A percentile compares a stretch with the other conserved stretches of the same genome.
Evolutionary conservation across 2,797 vertebrate genomes (phyloP).

Genomic region (Rhinatrema bivittatum): DNA sequence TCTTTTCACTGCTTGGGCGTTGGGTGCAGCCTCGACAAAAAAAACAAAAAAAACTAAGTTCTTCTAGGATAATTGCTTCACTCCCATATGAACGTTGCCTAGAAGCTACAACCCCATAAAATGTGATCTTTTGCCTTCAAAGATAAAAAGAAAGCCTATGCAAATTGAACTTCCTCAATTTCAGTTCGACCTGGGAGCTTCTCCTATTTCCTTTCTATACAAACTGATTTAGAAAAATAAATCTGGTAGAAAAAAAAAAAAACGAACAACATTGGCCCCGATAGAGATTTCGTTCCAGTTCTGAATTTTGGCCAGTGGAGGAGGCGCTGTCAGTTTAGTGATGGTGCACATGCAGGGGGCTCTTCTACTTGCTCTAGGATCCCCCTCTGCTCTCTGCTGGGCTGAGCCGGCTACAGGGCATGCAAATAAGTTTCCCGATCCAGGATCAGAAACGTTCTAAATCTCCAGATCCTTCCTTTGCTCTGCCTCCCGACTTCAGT

Average conservation of each 20-base stretch:
- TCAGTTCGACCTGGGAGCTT: conserved; percentile 18
- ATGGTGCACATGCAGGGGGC: conserved; percentile 35
- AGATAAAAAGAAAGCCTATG: not conserved
- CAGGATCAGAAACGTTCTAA: conserved; percentile 21
- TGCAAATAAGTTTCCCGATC: conserved; percentile 47
- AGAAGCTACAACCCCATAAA: conserved; percentile 5
- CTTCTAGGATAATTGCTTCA: conserved; percentile 48
- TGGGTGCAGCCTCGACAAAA: conserved; percentile 34
- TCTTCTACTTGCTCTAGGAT: conserved; percentile 27
- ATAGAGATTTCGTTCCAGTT: conserved; percentile 30
- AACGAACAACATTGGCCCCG: conserved; percentile 20
- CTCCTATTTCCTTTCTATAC: too few species aligned
- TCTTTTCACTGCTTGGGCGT: conserved; percentile 30
- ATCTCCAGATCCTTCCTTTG: conserved; percentile 8
- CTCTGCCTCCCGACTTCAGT: conserved; percentile 38
- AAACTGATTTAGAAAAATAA: too few species aligned
- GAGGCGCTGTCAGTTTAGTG: conserved; percentile 31
- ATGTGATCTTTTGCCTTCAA: not conserved
- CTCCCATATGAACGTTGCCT: conserved; percentile 1
- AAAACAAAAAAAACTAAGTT: conserved; percentile 57
- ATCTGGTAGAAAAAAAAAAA: not conserved
- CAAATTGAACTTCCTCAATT: conserved; percentile 33
- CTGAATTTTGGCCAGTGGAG: conserved; percentile 26
- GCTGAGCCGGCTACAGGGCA: conserved; percentile 29
- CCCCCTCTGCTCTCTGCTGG: conserved; percentile 24